These are phyloP conservation scores for Myanophis thanlyinensis DNA, from an alignment of 2,113 vertebrate species.

Conservation along the genomic window DNA sequence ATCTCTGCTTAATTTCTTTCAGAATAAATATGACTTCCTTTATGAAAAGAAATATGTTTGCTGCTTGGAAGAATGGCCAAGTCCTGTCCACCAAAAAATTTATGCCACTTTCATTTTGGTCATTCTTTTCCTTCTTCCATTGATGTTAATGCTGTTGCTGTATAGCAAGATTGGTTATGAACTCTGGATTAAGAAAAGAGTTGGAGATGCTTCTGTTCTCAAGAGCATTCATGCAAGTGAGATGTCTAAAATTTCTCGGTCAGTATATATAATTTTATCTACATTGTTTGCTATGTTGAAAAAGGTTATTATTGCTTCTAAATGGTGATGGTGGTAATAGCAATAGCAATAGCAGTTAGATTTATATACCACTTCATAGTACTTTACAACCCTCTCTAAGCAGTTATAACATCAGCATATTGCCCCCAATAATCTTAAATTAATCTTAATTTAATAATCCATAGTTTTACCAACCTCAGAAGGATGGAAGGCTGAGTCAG, in stretches of 20 bases:
- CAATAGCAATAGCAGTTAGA: too few species aligned
- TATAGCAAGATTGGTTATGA: slow-evolving; percentile 72
- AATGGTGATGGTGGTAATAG: not conserved
- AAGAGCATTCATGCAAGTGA: slow-evolving; percentile 68
- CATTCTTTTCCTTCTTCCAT: slow-evolving; percentile 72
- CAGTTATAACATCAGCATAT: too few species aligned
- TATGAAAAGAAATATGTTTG: slow-evolving; percentile 71
- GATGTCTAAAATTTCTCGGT: slow-evolving; percentile 76
- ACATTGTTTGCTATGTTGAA: not conserved
- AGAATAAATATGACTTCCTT: slow-evolving; percentile 76
- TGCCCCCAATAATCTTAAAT: too few species aligned
- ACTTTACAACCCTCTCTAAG: too few species aligned
- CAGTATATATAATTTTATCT: slow-evolving; percentile 30
- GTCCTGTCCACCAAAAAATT: slow-evolving; percentile 64
- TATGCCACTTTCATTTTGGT: slow-evolving; percentile 71
- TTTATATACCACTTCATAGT: too few species aligned
- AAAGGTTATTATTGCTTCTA: not conserved
- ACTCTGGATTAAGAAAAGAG: slow-evolving; percentile 76
- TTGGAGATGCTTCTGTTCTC: slow-evolving; percentile 72
- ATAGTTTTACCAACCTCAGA: too few species aligned
- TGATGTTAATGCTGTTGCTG: slow-evolving; percentile 70
- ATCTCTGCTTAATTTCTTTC: slow-evolving; percentile 42
- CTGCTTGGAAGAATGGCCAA: slow-evolving; percentile 75
- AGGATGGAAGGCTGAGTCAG: too few species aligned
- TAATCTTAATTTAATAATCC: too few species aligned